These are phyloP conservation scores for Lutra lutra DNA, from an alignment of 2,797 vertebrate species.

Conservation along the genomic window DNA sequence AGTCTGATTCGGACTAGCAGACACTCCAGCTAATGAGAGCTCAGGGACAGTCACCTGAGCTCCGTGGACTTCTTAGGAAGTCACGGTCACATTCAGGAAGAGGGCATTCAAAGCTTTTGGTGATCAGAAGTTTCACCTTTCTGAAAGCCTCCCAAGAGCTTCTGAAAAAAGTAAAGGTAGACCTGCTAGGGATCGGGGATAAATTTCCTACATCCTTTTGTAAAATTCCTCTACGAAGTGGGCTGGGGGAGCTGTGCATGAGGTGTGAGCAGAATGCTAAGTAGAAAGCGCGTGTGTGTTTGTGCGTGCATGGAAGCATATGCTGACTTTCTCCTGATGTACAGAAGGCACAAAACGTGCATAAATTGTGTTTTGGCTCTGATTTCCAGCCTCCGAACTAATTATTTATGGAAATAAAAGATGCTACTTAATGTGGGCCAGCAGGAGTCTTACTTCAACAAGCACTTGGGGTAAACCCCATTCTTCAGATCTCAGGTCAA, in stretches of 20 bases:
- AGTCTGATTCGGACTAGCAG: neutral
- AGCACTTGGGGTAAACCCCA: neutral
- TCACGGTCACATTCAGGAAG: neutral
- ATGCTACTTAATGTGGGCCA: neutral
- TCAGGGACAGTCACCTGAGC: neutral
- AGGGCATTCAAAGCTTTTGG: neutral
- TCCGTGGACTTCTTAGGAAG: neutral
- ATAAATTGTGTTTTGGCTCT: neutral
- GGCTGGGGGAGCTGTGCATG: too few species aligned
- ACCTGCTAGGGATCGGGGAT: neutral
- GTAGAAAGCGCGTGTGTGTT: neutral
- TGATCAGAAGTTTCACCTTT: neutral
- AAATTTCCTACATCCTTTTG: neutral
- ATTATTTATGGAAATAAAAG: conserved; percentile 15
- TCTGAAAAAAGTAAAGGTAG: neutral
- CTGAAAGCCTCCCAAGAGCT: neutral
- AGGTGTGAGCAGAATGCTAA: fast-evolving
- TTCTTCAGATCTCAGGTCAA: neutral
- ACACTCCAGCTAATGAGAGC: neutral
- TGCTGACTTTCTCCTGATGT: neutral
- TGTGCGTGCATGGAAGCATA: neutral
- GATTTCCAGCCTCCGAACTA: neutral
- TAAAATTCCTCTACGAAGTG: too few species aligned
- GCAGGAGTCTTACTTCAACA: neutral
- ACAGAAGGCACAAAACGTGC: neutral